Conservation (phyloP, 2,797 vertebrate genomes). For the Erethizon dorsatum region DNA sequence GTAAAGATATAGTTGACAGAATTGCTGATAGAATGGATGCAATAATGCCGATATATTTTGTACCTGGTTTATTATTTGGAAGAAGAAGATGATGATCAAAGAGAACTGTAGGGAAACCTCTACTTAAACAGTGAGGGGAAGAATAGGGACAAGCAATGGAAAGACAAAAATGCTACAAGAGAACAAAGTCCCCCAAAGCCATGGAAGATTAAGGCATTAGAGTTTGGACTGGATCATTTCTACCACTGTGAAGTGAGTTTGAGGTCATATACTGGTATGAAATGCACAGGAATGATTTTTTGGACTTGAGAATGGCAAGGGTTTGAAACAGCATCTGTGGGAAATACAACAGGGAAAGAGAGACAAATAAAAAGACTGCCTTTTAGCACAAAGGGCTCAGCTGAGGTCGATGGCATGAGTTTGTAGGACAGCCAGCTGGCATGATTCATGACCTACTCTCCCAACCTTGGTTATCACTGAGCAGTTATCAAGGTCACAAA, state of each 20-base stretch:
- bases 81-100: background rate
- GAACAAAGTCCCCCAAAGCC: background rate
- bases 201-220: background rate
- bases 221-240: background rate
- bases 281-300: background rate
- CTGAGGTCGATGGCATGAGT: background rate
- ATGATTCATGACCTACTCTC: slow-evolving; percentile 42
- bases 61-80: background rate
- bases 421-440: slow-evolving; percentile 22
- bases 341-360: background rate
- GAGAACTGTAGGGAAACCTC: background rate
- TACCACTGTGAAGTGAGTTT: background rate
- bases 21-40: background rate
- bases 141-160: background rate
- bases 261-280: background rate
- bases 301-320: background rate
- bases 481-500: slow-evolving; percentile 30
- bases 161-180: background rate
- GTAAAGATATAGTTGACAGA: background rate
- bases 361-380: background rate
- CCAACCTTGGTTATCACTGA: slow-evolving; percentile 15
- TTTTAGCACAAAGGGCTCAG: background rate
- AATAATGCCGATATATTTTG: background rate
- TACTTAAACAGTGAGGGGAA: background rate
- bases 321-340: slow-evolving; percentile 25